These are phyloP conservation scores for Manduca sexta DNA, from an alignment of 1,140 invertebrate genomes.

Conservation along the genomic window DNA sequence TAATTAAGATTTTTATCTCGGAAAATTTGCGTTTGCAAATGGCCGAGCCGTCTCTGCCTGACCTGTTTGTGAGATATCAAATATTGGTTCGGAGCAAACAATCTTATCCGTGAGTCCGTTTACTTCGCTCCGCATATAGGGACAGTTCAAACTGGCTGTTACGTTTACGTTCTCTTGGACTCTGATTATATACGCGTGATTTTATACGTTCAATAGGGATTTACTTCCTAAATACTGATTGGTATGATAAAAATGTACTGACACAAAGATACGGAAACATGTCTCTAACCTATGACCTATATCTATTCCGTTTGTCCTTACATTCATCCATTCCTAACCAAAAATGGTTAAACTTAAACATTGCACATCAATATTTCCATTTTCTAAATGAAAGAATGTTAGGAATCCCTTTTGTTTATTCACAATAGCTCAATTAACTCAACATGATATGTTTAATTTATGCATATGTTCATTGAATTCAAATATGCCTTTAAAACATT, in stretches of 20 bases:
- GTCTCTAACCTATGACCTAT: no score
- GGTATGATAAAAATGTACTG: no score
- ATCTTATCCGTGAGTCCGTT: constrained; percentile 54
- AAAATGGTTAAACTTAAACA: no score
- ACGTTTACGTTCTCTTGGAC: no score
- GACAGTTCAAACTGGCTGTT: constrained; percentile 17
- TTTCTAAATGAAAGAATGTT: not conserved
- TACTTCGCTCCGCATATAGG: constrained; percentile 42
- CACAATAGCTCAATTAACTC: constrained; percentile 4
- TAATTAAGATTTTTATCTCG: constrained; percentile 66
- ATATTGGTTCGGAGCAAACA: constrained; percentile 62
- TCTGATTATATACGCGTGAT: no score
- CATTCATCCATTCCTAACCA: no score
- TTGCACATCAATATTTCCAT: no score
- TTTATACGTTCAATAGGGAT: no score
- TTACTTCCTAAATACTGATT: no score
- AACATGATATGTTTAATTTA: constrained; percentile 6
- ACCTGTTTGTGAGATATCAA: constrained; percentile 59
- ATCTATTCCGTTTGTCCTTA: no score
- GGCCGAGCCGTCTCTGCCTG: constrained; percentile 52
- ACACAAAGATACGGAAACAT: no score
- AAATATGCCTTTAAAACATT: constrained; percentile 2
- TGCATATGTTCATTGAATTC: constrained; percentile 7
- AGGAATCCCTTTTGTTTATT: constrained; percentile 1
- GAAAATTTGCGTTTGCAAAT: constrained; percentile 68